phyloP scores from a whole-genome alignment of 2,888 invertebrate genomes.

The Neoascia interrupta region DNA sequence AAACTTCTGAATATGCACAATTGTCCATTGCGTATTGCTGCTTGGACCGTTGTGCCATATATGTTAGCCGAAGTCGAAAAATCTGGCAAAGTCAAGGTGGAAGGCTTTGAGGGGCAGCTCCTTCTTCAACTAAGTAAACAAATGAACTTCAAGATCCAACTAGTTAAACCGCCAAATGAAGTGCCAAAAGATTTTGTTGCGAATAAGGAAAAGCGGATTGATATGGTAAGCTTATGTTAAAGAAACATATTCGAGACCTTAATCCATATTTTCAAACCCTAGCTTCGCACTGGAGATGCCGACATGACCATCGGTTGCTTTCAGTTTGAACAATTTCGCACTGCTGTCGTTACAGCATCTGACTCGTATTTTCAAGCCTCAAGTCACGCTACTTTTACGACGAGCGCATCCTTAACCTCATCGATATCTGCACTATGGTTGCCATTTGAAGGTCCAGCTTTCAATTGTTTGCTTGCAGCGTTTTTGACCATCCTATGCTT shows the following conservation, averaged over 20 bases:
- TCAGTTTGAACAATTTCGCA: not conserved
- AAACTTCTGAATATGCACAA: slow-evolving; percentile 72
- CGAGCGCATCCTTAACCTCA: not conserved
- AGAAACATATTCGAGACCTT: too few species aligned
- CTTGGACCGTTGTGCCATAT: slow-evolving; percentile 71
- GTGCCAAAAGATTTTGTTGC: too few species aligned
- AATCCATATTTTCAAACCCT: too few species aligned
- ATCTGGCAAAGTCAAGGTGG: not conserved
- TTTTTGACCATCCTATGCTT: slow-evolving; percentile 48
- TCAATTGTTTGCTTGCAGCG: not conserved
- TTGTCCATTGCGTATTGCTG: too few species aligned
- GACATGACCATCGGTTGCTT: slow-evolving; percentile 3
- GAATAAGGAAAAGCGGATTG: not conserved
- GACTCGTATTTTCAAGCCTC: too few species aligned
- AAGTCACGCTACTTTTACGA: too few species aligned
- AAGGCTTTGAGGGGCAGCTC: too few species aligned
- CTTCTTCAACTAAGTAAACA: slow-evolving; percentile 64
- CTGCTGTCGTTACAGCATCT: not conserved
- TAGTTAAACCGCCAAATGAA: slow-evolving; percentile 38
- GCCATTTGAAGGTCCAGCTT: not conserved
- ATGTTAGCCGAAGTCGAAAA: slow-evolving; percentile 28
- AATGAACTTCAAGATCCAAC: slow-evolving; percentile 71
- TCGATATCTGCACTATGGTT: not conserved
- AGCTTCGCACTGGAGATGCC: slow-evolving; percentile 2
- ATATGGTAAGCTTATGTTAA: too few species aligned